phyloP scores from a whole-genome alignment of 2,113 vertebrate genomes.

The Clarias batrachus region DNA sequence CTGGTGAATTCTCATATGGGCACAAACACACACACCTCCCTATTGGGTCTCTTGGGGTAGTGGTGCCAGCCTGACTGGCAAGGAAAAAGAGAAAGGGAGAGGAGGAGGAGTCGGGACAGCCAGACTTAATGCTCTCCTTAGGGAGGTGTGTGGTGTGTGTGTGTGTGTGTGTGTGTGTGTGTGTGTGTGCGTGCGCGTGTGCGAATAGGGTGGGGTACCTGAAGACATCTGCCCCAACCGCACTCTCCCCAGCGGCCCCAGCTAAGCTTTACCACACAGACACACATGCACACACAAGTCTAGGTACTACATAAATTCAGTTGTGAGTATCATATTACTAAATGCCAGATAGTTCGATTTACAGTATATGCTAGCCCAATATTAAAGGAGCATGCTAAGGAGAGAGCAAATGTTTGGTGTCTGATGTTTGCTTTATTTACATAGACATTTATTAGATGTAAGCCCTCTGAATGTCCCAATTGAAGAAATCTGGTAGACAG shows the following conservation, averaged over 20 bases:
- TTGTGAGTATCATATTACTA: background rate
- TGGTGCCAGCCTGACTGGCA: constrained; percentile 25
- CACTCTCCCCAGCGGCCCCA: background rate
- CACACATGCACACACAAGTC: background rate
- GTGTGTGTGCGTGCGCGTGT: constrained; percentile 11
- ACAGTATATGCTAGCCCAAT: background rate
- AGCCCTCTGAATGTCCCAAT: background rate
- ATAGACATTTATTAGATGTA: background rate
- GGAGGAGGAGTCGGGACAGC: background rate
- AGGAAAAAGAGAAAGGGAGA: background rate
- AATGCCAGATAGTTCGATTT: background rate
- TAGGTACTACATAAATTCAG: background rate
- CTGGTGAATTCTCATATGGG: background rate
- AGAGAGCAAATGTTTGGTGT: background rate
- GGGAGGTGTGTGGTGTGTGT: background rate
- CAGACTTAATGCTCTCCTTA: constrained; percentile 2
- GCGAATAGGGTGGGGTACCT: constrained; percentile 19
- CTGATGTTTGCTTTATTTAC: background rate
- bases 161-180: constrained; percentile 18
- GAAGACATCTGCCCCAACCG: constrained; percentile 5
- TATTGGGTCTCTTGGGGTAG: background rate
- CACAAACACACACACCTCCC: background rate
- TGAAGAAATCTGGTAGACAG: background rate
- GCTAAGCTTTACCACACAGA: background rate
- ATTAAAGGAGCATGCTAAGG: background rate